These are phyloP conservation scores for Phrynocephalus guinanensis DNA, from an alignment of 2,797 vertebrate species.

Conservation along the genomic window DNA sequence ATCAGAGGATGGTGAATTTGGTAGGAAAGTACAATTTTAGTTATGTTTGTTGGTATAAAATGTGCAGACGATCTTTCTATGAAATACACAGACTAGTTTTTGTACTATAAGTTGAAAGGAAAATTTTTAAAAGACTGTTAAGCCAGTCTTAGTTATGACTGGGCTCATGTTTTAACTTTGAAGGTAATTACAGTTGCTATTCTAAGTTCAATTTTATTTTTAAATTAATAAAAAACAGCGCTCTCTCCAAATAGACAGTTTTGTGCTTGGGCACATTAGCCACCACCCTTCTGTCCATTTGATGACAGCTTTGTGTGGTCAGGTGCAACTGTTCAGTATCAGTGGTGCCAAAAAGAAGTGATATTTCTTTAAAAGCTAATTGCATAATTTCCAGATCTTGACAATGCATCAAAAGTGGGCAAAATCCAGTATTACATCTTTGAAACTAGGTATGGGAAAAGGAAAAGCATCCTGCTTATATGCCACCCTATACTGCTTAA, in stretches of 20 bases:
- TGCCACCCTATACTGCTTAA: too few relatives aligned
- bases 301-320: neutral
- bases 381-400: neutral
- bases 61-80: neutral
- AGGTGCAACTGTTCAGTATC: neutral
- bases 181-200: neutral
- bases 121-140: neutral
- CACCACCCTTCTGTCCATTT: neutral
- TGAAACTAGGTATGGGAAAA: neutral
- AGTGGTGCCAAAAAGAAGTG: neutral
- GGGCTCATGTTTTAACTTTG: neutral
- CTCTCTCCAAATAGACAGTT: neutral
- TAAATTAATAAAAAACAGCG: neutral
- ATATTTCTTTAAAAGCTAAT: neutral
- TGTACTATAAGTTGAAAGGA: neutral
- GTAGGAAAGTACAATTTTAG: neutral
- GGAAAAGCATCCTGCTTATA: too few relatives aligned
- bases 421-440: neutral
- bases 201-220: neutral
- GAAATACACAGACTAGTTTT: constrained; percentile 25
- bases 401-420: neutral
- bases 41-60: neutral
- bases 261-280: neutral
- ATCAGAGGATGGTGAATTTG: neutral
- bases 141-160: neutral